Percentiles rank a stretch among this genome's conserved stretches.
phyloP scores from a whole-genome alignment of 2,888 invertebrate species.

The Drosophila anomalata region DNA sequence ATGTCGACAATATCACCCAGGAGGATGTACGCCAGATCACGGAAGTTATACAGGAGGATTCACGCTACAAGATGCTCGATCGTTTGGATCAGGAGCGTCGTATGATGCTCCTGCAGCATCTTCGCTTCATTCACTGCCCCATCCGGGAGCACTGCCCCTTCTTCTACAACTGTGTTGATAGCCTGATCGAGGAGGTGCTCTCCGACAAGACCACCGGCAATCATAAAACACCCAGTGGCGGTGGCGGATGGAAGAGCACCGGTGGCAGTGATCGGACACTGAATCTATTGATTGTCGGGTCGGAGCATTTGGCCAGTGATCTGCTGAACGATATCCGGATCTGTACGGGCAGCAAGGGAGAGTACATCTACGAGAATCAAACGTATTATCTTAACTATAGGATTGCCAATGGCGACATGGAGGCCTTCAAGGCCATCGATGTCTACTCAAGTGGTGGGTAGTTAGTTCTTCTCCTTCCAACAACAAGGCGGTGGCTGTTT shows the following conservation, averaged over 20 bases:
- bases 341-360: slow-evolving; percentile 93
- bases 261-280: slow-evolving; percentile 84
- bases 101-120: slow-evolving; percentile 96
- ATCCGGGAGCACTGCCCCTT: slow-evolving; percentile 97
- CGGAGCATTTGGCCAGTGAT: slow-evolving; percentile 93
- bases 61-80: slow-evolving; percentile 97
- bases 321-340: slow-evolving; percentile 93
- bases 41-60: slow-evolving; percentile 95
- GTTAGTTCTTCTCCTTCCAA: neutral
- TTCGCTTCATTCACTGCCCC: slow-evolving; percentile 97
- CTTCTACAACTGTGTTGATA: slow-evolving; percentile 92
- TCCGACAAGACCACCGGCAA: slow-evolving; percentile 84
- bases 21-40: slow-evolving; percentile 97
- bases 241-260: slow-evolving; percentile 58
- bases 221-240: slow-evolving; percentile 84
- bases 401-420: slow-evolving; percentile 94
- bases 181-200: slow-evolving; percentile 87
- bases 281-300: slow-evolving; percentile 94
- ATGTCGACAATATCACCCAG: slow-evolving; percentile 95
- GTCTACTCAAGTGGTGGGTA: slow-evolving; percentile 93
- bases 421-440: slow-evolving; percentile 92
- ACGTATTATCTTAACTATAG: slow-evolving; percentile 93
- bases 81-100: slow-evolving; percentile 97
- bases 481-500: too few relatives aligned
- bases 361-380: slow-evolving; percentile 91